Base-by-base conservation (phyloP, 2,113 vertebrate genomes). In the Ochotona curzoniae region DNA sequence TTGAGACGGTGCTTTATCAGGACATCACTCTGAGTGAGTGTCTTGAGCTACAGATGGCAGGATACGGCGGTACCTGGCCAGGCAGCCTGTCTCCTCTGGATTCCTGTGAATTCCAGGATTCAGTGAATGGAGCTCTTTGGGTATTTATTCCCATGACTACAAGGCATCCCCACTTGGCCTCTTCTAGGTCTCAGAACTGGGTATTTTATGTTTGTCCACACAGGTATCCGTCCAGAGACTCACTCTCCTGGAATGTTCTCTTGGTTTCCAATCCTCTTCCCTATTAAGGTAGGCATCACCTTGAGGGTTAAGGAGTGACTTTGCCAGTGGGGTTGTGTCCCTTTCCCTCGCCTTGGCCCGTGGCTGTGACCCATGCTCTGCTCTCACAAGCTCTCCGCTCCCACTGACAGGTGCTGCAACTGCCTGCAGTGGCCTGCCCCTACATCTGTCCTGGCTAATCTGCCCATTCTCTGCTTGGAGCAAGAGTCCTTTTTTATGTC, bases 191-290 rank as follows among this genome's bases (percentile, higher is more conserved):
- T 44, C 38, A 71, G 30, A 79, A 8, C 38, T 87, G 7, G 7
- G 0, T 57, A 35, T 66, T 90, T 66, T 25, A 91, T 25, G 76
- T 87, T 82, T 79, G 25, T 91, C 61, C 67, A 73, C 23, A 23
- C 88, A 99, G 99, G 99, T 98, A 99, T 99, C 95, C 99, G 98
- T 94, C 99, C 99, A 78, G 98, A 99, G 93, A 99, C 99, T 0
- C 99, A 99, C 96, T 99, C 99, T 32, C 98, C 99, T n/a, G 99
- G 99, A 57, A 99, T 99, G 99, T 99, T 99, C 97, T 99, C 99
- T 2, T 99, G 99, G 99, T 99, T 99, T 97, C 99, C 99, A 60
- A 99, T 99, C 92, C 98, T 99, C 51, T 99, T 99, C 97, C 99
- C 99, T 13, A 98, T 99, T 92, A 99, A 99, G 98, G 99, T 99